Conservation (phyloP, 2,888 invertebrate genomes). For the Conchocele bisecta region DNA sequence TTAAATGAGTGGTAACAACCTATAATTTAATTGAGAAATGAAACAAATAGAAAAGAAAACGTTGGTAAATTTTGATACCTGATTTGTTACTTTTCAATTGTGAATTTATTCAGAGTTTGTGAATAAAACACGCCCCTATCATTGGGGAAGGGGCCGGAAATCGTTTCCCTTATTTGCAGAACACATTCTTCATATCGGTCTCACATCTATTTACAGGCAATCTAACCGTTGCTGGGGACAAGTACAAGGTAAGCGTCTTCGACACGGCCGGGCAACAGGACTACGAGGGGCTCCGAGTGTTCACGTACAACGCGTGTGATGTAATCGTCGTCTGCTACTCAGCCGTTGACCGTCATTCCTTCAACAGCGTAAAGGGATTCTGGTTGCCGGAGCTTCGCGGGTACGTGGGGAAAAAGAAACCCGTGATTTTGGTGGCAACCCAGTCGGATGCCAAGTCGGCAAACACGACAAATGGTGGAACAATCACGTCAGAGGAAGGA, state of each 20-base stretch:
- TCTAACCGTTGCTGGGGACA: constrained; percentile 64
- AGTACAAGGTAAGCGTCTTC: constrained; percentile 71
- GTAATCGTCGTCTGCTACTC: constrained; percentile 73
- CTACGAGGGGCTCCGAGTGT: constrained; percentile 66
- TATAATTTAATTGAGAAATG: too few relatives aligned
- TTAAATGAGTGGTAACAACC: too few relatives aligned
- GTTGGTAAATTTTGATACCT: too few relatives aligned
- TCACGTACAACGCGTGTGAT: constrained; percentile 69
- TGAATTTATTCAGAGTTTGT: too few relatives aligned
- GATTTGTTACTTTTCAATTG: too few relatives aligned
- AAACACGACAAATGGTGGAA: too few relatives aligned
- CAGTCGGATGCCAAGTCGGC: constrained; percentile 71
- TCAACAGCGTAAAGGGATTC: constrained; percentile 67
- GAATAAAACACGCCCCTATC: too few relatives aligned
- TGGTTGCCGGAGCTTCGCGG: constrained; percentile 72
- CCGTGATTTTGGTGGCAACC: constrained; percentile 72
- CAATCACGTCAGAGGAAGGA: constrained; percentile 62
- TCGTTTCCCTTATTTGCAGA: too few relatives aligned
- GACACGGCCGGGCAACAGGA: constrained; percentile 74
- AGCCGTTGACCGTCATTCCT: constrained; percentile 68
- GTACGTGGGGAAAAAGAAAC: constrained; percentile 60
- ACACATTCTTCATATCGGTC: too few relatives aligned
- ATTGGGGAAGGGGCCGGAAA: too few relatives aligned
- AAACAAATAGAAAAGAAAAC: too few relatives aligned
- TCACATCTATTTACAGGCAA: too few relatives aligned